Conservation (phyloP, 2,113 vertebrate species). For the Aix galericulata region DNA sequence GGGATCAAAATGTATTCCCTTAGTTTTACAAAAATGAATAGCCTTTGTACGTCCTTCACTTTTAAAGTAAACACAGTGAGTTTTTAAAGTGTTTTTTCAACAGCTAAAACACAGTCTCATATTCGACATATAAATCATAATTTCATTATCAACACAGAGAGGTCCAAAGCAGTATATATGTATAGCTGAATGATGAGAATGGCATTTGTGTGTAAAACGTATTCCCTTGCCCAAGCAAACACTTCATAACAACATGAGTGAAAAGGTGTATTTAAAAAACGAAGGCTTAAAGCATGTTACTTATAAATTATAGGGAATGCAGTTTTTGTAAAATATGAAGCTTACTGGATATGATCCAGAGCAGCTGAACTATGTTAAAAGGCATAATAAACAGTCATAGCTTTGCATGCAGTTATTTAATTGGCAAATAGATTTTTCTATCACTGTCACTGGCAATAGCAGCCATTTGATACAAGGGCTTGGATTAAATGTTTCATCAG, state of each 20-base stretch:
- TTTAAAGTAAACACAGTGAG: conserved; percentile 48
- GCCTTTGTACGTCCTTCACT: conserved; percentile 16
- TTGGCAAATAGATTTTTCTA: conserved; percentile 76
- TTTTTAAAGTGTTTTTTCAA: conserved; percentile 44
- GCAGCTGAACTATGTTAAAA: conserved; percentile 69
- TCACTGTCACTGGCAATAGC: conserved; percentile 68
- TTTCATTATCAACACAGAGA: conserved; percentile 64
- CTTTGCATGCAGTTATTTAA: conserved; percentile 74
- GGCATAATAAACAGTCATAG: conserved; percentile 60
- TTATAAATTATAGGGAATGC: conserved; percentile 33
- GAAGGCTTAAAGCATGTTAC: conserved; percentile 29
- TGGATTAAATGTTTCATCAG: conserved; percentile 80
- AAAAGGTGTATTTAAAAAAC: conserved; percentile 53
- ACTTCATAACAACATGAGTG: conserved; percentile 47
- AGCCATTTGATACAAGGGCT: conserved; percentile 69
- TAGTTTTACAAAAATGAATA: conserved; percentile 48
- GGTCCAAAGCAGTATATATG: background rate
- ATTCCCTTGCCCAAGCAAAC: conserved; percentile 47
- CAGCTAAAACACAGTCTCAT: background rate
- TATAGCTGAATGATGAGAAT: conserved; percentile 26
- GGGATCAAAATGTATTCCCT: conserved; percentile 51
- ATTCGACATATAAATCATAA: conserved; percentile 41
- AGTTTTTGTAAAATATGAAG: conserved; percentile 65
- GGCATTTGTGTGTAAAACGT: background rate
- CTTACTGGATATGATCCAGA: conserved; percentile 55